Percentiles rank a stretch among this genome's conserved stretches.
These are phyloP conservation scores for Melieria picta DNA, from an alignment of 2,888 invertebrate species.

Conservation along the genomic window DNA sequence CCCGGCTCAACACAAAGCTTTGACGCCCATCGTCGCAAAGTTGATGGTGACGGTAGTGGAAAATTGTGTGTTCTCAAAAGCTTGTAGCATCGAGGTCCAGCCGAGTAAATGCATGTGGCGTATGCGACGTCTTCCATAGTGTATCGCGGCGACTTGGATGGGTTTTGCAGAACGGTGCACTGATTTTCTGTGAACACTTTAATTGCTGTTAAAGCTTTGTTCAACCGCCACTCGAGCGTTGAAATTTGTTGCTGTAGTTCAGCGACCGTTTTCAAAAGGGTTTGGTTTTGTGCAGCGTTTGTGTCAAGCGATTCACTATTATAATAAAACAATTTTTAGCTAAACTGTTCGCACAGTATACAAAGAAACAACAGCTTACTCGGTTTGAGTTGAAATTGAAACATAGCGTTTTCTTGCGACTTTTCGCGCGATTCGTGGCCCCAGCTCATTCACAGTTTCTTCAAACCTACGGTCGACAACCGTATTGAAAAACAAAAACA, in stretches of 20 bases:
- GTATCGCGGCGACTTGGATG: not conserved
- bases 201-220: too few species aligned
- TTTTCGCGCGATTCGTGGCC: not conserved
- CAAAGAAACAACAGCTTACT: not conserved
- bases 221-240: not conserved
- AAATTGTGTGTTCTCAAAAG: slow-evolving; percentile 3
- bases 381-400: not conserved
- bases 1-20: slow-evolving; percentile 13
- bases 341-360: not conserved
- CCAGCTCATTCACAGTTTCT: not conserved
- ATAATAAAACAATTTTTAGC: not conserved
- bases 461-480: not conserved
- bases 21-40: slow-evolving; percentile 18
- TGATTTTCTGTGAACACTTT: too few species aligned
- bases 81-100: slow-evolving; percentile 21
- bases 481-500: not conserved
- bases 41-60: slow-evolving; percentile 18
- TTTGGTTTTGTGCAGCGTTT: not conserved
- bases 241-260: not conserved
- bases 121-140: not conserved
- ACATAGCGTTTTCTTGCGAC: not conserved
- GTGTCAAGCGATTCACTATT: not conserved
- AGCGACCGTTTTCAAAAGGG: not conserved
- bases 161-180: too few species aligned
- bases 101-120: slow-evolving; percentile 14